These are phyloP conservation scores for Coranthus polyacanthus DNA, from an alignment of 2,797 vertebrate species.

Conservation along the genomic window DNA sequence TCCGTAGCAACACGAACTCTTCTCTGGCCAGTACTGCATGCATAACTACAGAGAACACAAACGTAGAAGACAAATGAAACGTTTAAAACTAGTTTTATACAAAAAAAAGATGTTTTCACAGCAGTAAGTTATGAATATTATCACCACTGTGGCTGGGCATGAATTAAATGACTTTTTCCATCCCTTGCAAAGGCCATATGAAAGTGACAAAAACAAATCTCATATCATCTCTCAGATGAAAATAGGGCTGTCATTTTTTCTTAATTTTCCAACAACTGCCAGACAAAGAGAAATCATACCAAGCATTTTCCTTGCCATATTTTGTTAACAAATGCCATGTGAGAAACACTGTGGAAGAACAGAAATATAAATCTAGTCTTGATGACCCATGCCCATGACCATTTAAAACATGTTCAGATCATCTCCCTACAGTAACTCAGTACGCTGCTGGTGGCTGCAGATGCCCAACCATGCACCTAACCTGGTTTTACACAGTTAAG, in stretches of 20 bases:
- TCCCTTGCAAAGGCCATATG: background rate
- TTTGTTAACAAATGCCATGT: background rate
- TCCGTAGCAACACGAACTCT: constrained; percentile 94
- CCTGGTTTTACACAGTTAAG: too few relatives aligned
- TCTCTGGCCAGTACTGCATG: constrained; percentile 99
- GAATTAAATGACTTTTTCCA: constrained; percentile 3
- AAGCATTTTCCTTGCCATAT: background rate
- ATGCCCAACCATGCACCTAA: too few relatives aligned
- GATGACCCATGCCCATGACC: too few relatives aligned
- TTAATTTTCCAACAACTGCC: background rate
- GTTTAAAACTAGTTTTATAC: background rate
- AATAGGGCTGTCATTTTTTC: background rate
- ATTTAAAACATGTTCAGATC: too few relatives aligned
- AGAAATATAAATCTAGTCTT: background rate
- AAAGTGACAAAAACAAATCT: constrained; percentile 3
- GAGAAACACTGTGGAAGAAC: background rate
- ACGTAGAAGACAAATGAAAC: background rate
- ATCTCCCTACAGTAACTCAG: too few relatives aligned
- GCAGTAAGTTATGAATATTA: constrained; percentile 6
- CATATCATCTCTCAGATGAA: background rate
- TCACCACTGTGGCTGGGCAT: background rate
- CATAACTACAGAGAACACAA: constrained; percentile 84
- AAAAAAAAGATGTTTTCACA: constrained; percentile 1
- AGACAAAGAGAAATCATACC: background rate
- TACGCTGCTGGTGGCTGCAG: too few relatives aligned